Conservation (phyloP, 2,888 invertebrate genomes). For the Eilema sororculum region DNA sequence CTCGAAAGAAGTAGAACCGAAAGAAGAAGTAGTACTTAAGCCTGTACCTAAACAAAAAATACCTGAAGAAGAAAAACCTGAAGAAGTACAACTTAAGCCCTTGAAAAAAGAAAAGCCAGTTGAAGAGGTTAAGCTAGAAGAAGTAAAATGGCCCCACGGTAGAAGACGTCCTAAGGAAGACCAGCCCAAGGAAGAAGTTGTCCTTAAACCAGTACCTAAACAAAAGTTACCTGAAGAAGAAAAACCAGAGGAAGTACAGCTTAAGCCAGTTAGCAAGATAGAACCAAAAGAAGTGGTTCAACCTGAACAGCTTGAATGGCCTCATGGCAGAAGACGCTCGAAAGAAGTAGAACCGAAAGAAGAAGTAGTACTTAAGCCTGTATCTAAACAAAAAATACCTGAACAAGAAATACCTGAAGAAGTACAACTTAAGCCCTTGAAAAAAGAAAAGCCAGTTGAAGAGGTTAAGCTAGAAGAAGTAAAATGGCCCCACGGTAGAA, state of each 20-base stretch:
- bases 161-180: slow-evolving; percentile 47
- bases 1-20: slow-evolving; percentile 64
- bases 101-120: slow-evolving; percentile 54
- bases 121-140: slow-evolving; percentile 68
- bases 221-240: slow-evolving; percentile 25
- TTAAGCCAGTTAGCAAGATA: slow-evolving; percentile 62
- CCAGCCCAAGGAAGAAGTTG: slow-evolving; percentile 53
- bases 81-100: slow-evolving; percentile 76
- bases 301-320: slow-evolving; percentile 43
- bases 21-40: slow-evolving; percentile 44
- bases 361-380: too few species aligned
- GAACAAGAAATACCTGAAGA: too few species aligned
- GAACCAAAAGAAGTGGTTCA: slow-evolving; percentile 56
- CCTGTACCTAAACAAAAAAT: slow-evolving; percentile 68
- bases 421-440: slow-evolving; percentile 51
- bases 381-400: too few species aligned
- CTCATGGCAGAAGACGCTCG: slow-evolving; percentile 12
- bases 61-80: slow-evolving; percentile 82
- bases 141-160: slow-evolving; percentile 54
- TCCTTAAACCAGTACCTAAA: too few species aligned
- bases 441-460: slow-evolving; percentile 45
- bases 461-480: slow-evolving; percentile 75
- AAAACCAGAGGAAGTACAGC: slow-evolving; percentile 60
- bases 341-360: too few species aligned
- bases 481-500: slow-evolving; percentile 41